These are phyloP conservation scores for Athripsodes cinereus DNA, from an alignment of 2,888 invertebrate species.

Conservation along the genomic window DNA sequence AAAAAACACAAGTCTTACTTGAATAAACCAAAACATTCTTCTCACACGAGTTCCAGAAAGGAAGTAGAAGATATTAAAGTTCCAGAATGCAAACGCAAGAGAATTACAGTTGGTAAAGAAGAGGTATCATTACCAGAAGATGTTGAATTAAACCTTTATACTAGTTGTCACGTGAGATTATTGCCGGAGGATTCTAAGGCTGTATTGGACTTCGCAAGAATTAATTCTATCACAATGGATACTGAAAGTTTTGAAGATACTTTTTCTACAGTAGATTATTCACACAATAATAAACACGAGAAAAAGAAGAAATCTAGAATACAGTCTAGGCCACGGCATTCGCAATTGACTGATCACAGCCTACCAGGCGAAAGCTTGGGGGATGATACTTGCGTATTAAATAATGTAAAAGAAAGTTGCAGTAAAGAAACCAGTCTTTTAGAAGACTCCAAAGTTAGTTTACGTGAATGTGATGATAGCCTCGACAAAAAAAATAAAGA, in stretches of 20 bases:
- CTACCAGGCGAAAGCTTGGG: too few species aligned
- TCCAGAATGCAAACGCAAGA: not conserved
- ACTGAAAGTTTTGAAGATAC: not conserved
- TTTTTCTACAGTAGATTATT: not conserved
- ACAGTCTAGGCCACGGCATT: not conserved
- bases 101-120: not conserved
- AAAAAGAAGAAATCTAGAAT: not conserved
- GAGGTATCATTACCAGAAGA: not conserved
- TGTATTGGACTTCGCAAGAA: not conserved
- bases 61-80: too few species aligned
- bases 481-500: too few species aligned
- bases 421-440: too few species aligned
- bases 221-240: not conserved
- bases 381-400: too few species aligned
- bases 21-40: too few species aligned
- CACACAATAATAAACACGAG: not conserved
- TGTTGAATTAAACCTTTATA: not conserved
- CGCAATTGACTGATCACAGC: too few species aligned
- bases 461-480: too few species aligned
- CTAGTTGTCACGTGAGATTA: not conserved
- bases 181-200: not conserved
- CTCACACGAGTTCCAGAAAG: too few species aligned
- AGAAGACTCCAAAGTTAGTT: too few species aligned
- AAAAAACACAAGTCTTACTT: too few species aligned
- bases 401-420: too few species aligned